phyloP scores from a whole-genome alignment of 2,113 vertebrate species.

The Scolopax mira region DNA sequence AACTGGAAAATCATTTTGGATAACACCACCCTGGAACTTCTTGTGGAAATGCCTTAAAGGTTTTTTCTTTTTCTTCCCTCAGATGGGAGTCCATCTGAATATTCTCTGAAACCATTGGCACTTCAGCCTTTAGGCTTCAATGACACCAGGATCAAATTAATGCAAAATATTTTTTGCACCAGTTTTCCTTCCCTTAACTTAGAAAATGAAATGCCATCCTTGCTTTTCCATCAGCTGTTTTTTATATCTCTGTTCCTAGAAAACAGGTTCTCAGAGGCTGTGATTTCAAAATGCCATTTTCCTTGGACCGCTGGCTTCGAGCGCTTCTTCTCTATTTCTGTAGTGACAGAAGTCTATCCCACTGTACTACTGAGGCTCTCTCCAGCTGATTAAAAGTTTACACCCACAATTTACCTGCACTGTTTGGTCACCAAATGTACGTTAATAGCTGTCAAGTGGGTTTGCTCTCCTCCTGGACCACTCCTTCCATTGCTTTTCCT shows the following conservation, averaged over 20 bases:
- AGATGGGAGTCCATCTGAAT: not conserved
- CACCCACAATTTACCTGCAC: not conserved
- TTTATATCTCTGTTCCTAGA: slow-evolving; percentile 17
- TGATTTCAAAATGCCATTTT: slow-evolving; percentile 42
- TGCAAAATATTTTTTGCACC: not conserved
- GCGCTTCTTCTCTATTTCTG: not conserved
- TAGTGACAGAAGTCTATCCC: not conserved
- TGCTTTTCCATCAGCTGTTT: not conserved
- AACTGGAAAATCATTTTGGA: not conserved
- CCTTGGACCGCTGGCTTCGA: not conserved
- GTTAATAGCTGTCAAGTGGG: not conserved
- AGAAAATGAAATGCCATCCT: not conserved
- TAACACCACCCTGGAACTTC: not conserved
- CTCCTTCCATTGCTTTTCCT: not conserved
- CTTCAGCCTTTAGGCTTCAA: not conserved
- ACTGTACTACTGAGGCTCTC: not conserved
- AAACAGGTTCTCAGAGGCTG: not conserved
- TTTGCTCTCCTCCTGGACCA: not conserved
- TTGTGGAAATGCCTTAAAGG: not conserved
- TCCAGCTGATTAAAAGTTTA: not conserved
- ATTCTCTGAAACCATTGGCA: not conserved
- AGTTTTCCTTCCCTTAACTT: not conserved
- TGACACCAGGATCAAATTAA: not conserved
- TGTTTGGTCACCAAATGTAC: not conserved
- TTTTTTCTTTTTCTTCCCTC: not conserved